Evolutionary conservation across 2,113 vertebrate genomes (phyloP).

Genomic region (Syngnathoides biaculeatus): DNA sequence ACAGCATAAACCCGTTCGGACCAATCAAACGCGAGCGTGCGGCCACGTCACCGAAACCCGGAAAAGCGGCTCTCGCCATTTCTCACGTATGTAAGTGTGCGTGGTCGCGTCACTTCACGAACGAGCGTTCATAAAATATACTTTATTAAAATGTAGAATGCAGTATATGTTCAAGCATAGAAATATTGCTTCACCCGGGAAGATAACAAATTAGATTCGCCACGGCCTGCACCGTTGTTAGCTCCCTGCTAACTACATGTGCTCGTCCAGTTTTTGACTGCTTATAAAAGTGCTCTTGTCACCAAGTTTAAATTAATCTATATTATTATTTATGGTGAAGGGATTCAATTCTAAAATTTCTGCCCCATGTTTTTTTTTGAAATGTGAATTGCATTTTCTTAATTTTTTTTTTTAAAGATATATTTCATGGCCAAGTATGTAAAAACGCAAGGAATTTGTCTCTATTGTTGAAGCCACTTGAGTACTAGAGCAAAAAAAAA

Average conservation of each 20-base stretch:
- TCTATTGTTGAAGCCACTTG: too few relatives aligned
- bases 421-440: neutral
- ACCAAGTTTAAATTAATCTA: neutral
- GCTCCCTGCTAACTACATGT: conserved; percentile 8
- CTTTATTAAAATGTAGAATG: neutral
- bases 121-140: neutral
- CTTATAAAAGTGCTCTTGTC: neutral
- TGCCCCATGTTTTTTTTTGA: too few relatives aligned
- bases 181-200: neutral
- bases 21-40: conserved; percentile 8
- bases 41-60: conserved; percentile 29
- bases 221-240: conserved; percentile 22
- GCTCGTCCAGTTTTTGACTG: too few relatives aligned
- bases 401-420: neutral
- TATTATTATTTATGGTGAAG: neutral
- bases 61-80: neutral
- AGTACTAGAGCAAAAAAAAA: too few relatives aligned
- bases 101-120: fast-evolving
- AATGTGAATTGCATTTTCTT: too few relatives aligned
- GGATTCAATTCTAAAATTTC: neutral
- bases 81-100: neutral
- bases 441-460: neutral
- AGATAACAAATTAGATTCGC: conserved; percentile 12
- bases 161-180: neutral
- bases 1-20: neutral